Base-by-base conservation (phyloP, 2,113 vertebrate species). In the zebrafish (Danio rerio) region DNA sequence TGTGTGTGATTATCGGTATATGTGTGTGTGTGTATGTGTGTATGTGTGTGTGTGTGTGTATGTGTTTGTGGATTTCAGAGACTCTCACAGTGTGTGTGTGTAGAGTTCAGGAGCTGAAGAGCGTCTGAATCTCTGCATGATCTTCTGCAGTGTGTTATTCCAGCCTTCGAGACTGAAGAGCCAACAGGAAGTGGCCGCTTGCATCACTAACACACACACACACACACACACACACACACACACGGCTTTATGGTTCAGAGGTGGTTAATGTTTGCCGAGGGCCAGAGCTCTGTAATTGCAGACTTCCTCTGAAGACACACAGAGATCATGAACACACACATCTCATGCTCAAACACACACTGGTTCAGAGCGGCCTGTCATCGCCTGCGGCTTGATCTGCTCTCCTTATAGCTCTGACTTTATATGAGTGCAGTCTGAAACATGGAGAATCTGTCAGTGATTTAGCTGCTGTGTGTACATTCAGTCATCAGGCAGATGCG, bases 181-280 rank as follows among this genome's bases (percentile, higher is more conserved):
- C 31, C 9, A 49, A 83, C 66, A 78, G 68, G 75, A 79, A 83
- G 52, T 31, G 50, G 18, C 31, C 66, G 49, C 18, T 71, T 5
- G 13, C 31, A 2, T 31, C 31, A 31, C 31, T 2, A 1, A 31
- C 31, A 31, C 31, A 31, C 31, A 31, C 31, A 31, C 31, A 31
- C 31, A 31, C 31, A 31, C 31, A 31, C 31, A 62, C 76, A 50
- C 56, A 40, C 59, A 20, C 21, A 42, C 86, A 85, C 85, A 75
- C 70, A 87, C 72, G 81, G 71, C 92, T 92, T 89, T 88, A 72
- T 75, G 90, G 84, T 75, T 65, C 90, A 88, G 89, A 90, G 92
- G 92, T 91, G 93, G 96, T 96, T 96, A 94, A 95, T 94, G 94
- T 96, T 96, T 96, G 94, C 94, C 93, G 93, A 94, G 94, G 95